Percentiles rank a stretch among this genome's conserved stretches.
These are phyloP conservation scores for Drosophila nikananu DNA, from an alignment of 1,140 invertebrate species.

Conservation along the genomic window DNA sequence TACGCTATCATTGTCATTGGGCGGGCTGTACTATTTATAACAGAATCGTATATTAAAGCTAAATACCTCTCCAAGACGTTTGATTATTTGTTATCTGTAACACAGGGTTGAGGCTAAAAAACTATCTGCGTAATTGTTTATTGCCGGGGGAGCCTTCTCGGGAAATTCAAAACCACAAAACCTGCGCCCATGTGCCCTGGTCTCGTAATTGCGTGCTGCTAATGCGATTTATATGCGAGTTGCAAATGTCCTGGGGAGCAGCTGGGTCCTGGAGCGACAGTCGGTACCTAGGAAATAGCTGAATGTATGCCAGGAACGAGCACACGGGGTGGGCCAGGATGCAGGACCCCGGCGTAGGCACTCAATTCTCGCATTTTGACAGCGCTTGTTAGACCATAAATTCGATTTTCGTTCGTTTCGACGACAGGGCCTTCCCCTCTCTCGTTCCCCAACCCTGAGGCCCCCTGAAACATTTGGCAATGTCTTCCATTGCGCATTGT, in stretches of 20 bases:
- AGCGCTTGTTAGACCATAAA: conserved; percentile 78
- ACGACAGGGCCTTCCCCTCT: conserved; percentile 45
- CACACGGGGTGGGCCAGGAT: background rate
- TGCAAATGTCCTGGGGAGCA: conserved; percentile 67
- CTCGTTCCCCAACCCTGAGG: background rate
- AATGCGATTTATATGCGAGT: conserved; percentile 82
- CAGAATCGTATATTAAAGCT: conserved; percentile 40
- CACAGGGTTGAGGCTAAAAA: conserved; percentile 31
- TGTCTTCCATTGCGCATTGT: conserved; percentile 64
- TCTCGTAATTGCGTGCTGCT: conserved; percentile 68
- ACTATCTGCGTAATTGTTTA: conserved; percentile 33
- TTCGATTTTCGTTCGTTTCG: conserved; percentile 72
- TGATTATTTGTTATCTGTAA: conserved; percentile 64
- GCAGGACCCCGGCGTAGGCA: conserved; percentile 40
- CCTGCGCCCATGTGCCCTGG: conserved; percentile 44
- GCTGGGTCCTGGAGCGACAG: conserved; percentile 13
- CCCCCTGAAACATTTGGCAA: conserved; percentile 16
- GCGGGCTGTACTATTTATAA: conserved; percentile 39
- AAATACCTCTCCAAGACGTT: conserved; percentile 16
- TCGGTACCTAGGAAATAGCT: conserved; percentile 13
- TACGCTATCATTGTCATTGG: conserved; percentile 29
- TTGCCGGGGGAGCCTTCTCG: background rate
- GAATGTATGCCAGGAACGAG: background rate
- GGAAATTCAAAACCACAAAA: conserved; percentile 1
- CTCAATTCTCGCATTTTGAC: conserved; percentile 81